Percentiles rank a stretch among this genome's conserved stretches.
Evolutionary conservation across 2,113 vertebrate genomes (phyloP).

Genomic region (Scomber scombrus): DNA sequence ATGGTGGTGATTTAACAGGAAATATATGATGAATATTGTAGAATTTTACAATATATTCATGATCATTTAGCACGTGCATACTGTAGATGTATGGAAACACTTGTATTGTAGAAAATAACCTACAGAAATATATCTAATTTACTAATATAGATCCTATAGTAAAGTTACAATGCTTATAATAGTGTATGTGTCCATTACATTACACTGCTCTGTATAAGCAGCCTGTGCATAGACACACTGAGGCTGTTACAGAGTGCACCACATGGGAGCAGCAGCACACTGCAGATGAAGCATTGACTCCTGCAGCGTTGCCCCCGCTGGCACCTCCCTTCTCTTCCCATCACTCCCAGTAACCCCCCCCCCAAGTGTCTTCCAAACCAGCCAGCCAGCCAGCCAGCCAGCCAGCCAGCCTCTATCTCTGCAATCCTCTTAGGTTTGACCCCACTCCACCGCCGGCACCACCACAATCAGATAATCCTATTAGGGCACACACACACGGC

Average conservation of each 20-base stretch:
- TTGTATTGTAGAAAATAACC: no score
- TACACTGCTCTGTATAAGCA: not conserved
- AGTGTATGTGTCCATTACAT: not conserved
- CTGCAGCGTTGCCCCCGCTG: conserved; percentile 1
- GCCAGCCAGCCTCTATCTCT: conserved; percentile 2
- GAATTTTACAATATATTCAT: no score
- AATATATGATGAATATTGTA: no score
- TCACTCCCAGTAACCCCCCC: conserved; percentile 31
- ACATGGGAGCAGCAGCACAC: conserved; percentile 69
- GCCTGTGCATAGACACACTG: not conserved
- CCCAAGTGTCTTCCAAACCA: not conserved
- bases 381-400: not conserved
- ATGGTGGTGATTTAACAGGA: no score
- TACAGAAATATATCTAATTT: not conserved
- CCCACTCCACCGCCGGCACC: conserved; percentile 59
- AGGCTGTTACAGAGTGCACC: conserved; percentile 31
- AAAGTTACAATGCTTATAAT: no score
- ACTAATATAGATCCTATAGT: not conserved
- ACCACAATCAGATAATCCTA: conserved; percentile 71
- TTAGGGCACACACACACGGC: conserved; percentile 40
- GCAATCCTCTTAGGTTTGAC: conserved; percentile 75
- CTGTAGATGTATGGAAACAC: not conserved
- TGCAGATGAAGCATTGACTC: conserved; percentile 19
- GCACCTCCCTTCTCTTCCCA: conserved; percentile 38
- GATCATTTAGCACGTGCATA: no score